Base-by-base conservation (phyloP, 2,113 vertebrate genomes). In the Uropsilus gracilis region DNA sequence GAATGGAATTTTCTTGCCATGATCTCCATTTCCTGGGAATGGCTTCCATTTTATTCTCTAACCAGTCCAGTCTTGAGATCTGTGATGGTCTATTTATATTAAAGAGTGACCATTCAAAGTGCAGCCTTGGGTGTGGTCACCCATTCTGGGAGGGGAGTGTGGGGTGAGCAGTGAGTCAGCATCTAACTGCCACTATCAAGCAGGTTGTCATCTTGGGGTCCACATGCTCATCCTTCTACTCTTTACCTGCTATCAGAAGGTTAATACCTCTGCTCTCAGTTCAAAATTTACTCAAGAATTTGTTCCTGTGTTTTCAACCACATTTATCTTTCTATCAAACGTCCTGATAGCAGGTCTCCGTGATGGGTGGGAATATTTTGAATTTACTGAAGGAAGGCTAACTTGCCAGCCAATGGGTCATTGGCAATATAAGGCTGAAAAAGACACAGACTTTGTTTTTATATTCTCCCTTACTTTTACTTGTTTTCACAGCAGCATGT, bases 71-170 rank as follows among this genome's bases (percentile, higher is more conserved):
- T 14, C 2, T 13, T n/a, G 63, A 66, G 30, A n/a, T n/a, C 28
- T 59, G 20, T 59, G 57, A 24, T 57, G 57, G 7, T 59, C 12
- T 34, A 53, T 83, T n/a, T n/a, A 39, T 28, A 16, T 7, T 32
- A 10, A 71, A 55, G 5, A 13, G 5, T 34, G 6, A 8, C 24
- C 42, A 17, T 0, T 20, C 17, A 6, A 0, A 22, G 11, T 12
- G 26, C 13, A 7, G 12, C 20, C 28, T 24, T 26, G 4, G n/a
- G 7, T 10, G 1, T 37, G 28, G 2, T n/a, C 7, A 0, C 0
- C 6, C 8, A 26, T 59, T 8, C 8, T 28, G 32, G 28, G 28
- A n/a, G 34, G 4, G 34, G n/a, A 18, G 63, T 9, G 34, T 22
- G 17, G 13, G 18, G 32, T 68, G n/a, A 37, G 66, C 18, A 68